These are phyloP conservation scores for Riparia riparia DNA, from an alignment of 2,113 vertebrate species.

Conservation along the genomic window DNA sequence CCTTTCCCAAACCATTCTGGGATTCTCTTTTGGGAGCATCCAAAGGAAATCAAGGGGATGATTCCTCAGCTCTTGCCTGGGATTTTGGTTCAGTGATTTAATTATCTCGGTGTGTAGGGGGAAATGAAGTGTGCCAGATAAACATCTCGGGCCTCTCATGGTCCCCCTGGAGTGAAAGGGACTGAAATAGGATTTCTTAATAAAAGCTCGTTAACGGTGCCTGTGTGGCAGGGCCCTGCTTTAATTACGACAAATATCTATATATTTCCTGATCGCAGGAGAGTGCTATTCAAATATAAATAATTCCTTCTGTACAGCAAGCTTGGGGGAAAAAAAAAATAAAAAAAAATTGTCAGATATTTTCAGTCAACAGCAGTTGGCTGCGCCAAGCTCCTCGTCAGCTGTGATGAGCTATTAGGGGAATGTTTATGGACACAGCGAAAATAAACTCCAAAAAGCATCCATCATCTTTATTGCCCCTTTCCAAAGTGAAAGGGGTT, in stretches of 20 bases:
- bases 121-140: not conserved
- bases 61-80: not conserved
- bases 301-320: not conserved
- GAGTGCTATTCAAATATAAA: not conserved
- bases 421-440: constrained; percentile 6
- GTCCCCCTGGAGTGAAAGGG: not conserved
- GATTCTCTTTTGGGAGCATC: not conserved
- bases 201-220: not conserved
- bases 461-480: constrained; percentile 36
- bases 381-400: constrained; percentile 23
- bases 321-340: not conserved
- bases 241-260: not conserved
- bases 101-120: not conserved
- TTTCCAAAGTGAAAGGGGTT: not conserved
- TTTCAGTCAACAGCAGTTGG: constrained; percentile 52
- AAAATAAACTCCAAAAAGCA: constrained; percentile 35
- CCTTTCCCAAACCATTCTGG: not conserved
- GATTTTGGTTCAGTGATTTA: not conserved
- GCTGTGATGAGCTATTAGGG: constrained; percentile 43
- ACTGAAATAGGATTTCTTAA: not conserved
- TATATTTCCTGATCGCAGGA: not conserved
- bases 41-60: not conserved
- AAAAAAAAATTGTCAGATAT: not conserved
- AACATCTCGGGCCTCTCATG: not conserved
- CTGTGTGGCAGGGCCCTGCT: fast-evolving